phyloP scores from a whole-genome alignment of 2,888 invertebrate species.

The Leptopilina myrica region DNA sequence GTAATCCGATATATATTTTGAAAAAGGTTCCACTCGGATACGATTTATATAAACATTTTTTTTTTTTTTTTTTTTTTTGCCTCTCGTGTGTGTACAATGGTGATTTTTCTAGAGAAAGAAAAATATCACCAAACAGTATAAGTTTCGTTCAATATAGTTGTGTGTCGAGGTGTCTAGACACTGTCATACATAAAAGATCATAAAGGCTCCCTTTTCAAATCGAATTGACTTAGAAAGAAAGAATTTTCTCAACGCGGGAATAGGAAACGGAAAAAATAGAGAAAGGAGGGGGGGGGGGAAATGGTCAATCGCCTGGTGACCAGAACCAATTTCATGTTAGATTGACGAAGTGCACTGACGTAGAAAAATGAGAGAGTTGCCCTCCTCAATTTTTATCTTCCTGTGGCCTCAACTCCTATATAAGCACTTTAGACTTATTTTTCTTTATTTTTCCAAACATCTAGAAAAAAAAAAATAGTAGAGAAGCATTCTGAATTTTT shows the following conservation, averaged over 20 bases:
- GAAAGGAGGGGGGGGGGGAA: not conserved
- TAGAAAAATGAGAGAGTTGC: constrained; percentile 17
- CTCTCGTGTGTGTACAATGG: not conserved
- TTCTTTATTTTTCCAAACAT: not conserved
- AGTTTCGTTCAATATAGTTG: not conserved
- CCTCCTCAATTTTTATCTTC: not conserved
- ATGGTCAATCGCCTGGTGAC: constrained; percentile 13
- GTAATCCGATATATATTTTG: constrained; percentile 2
- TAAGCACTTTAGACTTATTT: not conserved
- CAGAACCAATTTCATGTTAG: constrained; percentile 15
- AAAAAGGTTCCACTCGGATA: not conserved
- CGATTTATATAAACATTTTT: not conserved
- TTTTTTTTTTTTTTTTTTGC: too few relatives aligned
- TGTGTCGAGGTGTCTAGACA: constrained; percentile 34
- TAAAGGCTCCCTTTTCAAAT: constrained; percentile 21
- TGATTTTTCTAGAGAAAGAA: constrained; percentile 10
- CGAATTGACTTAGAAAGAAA: not conserved
- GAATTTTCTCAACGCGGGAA: not conserved
- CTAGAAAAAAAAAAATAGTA: not conserved
- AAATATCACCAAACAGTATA: not conserved
- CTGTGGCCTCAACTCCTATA: not conserved
- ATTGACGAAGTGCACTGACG: constrained; percentile 32
- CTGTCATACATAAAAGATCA: constrained; percentile 23
- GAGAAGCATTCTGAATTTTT: too few relatives aligned
- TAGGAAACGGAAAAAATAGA: not conserved